Percentiles rank a stretch among this genome's conserved stretches.
phyloP scores from a whole-genome alignment of 2,888 invertebrate species.

The Ichneumoninae sp. region DNA sequence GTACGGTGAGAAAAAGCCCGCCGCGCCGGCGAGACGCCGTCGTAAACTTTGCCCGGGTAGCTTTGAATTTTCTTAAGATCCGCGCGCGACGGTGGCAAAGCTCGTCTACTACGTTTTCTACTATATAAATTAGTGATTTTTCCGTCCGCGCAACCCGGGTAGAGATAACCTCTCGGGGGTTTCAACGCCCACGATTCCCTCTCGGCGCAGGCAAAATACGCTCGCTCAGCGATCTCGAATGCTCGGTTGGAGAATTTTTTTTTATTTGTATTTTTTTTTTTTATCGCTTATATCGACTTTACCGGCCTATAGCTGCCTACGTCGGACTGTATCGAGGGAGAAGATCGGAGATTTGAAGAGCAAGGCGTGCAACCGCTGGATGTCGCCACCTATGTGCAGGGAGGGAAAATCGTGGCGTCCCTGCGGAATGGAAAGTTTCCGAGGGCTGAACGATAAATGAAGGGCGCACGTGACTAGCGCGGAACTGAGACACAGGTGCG shows the following conservation, averaged over 20 bases:
- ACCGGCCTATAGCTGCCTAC: not conserved
- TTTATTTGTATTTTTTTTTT: not conserved
- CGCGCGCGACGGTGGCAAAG: slow-evolving; percentile 48
- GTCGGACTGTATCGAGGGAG: slow-evolving; percentile 22
- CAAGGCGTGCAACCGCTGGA: slow-evolving; percentile 43
- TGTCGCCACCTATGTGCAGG: slow-evolving; percentile 35
- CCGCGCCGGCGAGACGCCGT: slow-evolving; percentile 82
- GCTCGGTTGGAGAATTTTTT: slow-evolving; percentile 17
- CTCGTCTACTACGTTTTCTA: slow-evolving; percentile 41
- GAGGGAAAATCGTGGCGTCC: slow-evolving; percentile 2
- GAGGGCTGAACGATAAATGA: slow-evolving; percentile 45
- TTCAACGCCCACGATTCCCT: slow-evolving; percentile 35
- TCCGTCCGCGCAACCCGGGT: slow-evolving; percentile 58
- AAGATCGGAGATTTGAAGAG: slow-evolving; percentile 68
- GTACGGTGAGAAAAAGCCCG: slow-evolving; percentile 70
- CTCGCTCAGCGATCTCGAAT: slow-evolving; percentile 32
- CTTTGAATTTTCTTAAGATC: slow-evolving; percentile 80
- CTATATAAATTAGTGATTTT: slow-evolving; percentile 78
- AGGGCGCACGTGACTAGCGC: slow-evolving; percentile 52
- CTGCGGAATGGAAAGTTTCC: not conserved
- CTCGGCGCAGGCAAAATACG: slow-evolving; percentile 31
- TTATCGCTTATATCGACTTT: not conserved
- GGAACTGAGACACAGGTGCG: slow-evolving; percentile 46
- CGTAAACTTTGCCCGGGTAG: slow-evolving; percentile 81
- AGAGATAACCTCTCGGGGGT: slow-evolving; percentile 23